Base-by-base conservation (phyloP, 92 coral and sea anemone genomes). In the Bergia sp. region DNA sequence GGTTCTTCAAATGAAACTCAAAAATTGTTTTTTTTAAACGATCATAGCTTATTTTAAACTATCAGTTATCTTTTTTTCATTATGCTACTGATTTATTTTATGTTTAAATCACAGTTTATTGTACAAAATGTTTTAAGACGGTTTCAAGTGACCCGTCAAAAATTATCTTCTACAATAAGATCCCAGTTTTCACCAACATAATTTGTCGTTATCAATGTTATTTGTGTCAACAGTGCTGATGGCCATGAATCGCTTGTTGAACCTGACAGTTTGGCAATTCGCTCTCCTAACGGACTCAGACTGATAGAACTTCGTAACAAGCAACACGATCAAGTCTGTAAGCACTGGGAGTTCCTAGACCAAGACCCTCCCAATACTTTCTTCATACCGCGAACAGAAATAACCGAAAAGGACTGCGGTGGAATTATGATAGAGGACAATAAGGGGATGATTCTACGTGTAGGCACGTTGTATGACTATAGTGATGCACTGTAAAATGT, bases 291-390 rank as follows among this genome's bases (percentile, higher is more conserved):
- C 55, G 98, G 99, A 2, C 89, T 97, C 20, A 76, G 98, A 77
- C 92, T 97, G 58, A 86, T 97, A 38, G 99, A 97, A 72, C 86
- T 96, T 21, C 96, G 96, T 37, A 86, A 93, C 87, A 93, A 95
- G 84, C 85, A 81, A 89, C 92, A 93, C 89, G 93, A 96, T 23
- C 95, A 95, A 67, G 95, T 97, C 39, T 91, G 85, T 72, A 89
- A 92, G 44, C 96, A 95, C 83, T 95, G 98, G 98, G 99, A 97
- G 73, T 97, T 97, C 88, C 94, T 93, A 5, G 93, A 80, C 29
- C 71, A 91, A 44, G 49, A 89, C 76, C 97, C 96, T 23, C 97
- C 98, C 12, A 73, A 15, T 55, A 85, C 47, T 11, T 95, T 92
- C 87, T 10, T 89, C 55, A 88, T 97, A 29, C 91, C 96, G 65